Base-by-base conservation (phyloP, 1,140 invertebrate species). In the Bombus haemorrhoidalis region DNA sequence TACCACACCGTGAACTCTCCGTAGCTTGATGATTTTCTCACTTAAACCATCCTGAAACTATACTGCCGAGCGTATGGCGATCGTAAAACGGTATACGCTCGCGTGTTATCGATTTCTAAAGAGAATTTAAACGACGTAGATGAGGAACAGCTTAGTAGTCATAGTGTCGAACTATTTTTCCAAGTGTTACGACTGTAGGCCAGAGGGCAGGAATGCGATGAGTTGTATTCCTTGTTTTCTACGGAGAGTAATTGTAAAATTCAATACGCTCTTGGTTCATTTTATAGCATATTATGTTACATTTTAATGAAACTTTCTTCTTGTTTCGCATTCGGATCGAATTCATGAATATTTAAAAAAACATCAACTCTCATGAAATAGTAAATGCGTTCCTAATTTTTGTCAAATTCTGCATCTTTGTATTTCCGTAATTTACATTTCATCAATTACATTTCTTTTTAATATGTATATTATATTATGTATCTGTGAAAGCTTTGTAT, bases 21-120 rank as follows among this genome's bases (percentile, higher is more conserved):
- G 53, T 18, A 37, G 41, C 34, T 74, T 86, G 86, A 90, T 90
- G 89, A 88, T 90, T 90, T 86, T 90, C 88, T 43, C 62, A 34
- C 81, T 86, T 85, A 89, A 90, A 88, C 57, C 81, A 34, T 75
- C 68, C 79, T 62, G 64, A 41, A 69, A 53, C 73, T 87, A 69
- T 80, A 72, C 15, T 69, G 37, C 47, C 81, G 41, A 28, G 47
- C 86, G 57, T 64, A 79, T 34, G 72, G 57, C 59, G 53, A 71
- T 76, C 81, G 68, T 88, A 88, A 89, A 88, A 39, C 28, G 47
- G 76, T 32, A 69, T 64, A 37, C 25, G 34, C 41, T 73, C 18
- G 9, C 64, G 41, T 39, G 71, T 74, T 74, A 43, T 77, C 81
- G 41, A 76, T 76, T 68, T n/a, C 34, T 18, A 59, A 62, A 28